A percentile compares a stretch with the other conserved stretches of the same genome.
phyloP scores from a whole-genome alignment of 2,888 invertebrate species.

The Cyclophora punctaria region DNA sequence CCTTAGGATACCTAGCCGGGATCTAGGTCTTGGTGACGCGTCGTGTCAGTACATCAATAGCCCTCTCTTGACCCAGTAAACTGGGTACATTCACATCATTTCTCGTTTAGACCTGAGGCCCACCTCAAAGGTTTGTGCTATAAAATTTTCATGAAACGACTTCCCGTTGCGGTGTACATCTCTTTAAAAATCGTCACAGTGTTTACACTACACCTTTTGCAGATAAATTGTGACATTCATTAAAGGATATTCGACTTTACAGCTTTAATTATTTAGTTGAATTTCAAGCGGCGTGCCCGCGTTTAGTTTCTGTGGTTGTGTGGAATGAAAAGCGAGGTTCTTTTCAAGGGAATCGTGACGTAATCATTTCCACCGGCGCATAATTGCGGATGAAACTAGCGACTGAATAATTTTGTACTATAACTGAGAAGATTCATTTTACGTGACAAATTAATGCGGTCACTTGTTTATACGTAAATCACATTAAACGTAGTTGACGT shows the following conservation, averaged over 20 bases:
- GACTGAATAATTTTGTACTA: slow-evolving; percentile 29
- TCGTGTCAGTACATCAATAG: slow-evolving; percentile 47
- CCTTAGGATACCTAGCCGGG: slow-evolving; percentile 31
- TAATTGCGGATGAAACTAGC: slow-evolving; percentile 39
- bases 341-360: slow-evolving; percentile 35
- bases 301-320: slow-evolving; percentile 21
- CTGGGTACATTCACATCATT: slow-evolving; percentile 52
- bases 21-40: slow-evolving; percentile 35
- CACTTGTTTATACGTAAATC: background rate
- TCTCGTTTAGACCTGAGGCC: slow-evolving; percentile 41
- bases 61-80: slow-evolving; percentile 54
- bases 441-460: slow-evolving; percentile 1
- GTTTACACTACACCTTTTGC: slow-evolving; percentile 29
- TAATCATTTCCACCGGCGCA: slow-evolving; percentile 36
- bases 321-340: slow-evolving; percentile 32
- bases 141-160: slow-evolving; percentile 55
- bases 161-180: slow-evolving; percentile 31
- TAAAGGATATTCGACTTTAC: slow-evolving; percentile 28
- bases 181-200: slow-evolving; percentile 41
- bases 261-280: slow-evolving; percentile 18
- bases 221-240: slow-evolving; percentile 19
- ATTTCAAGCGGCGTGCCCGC: slow-evolving; percentile 13
- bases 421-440: slow-evolving; percentile 12
- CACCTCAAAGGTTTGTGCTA: slow-evolving; percentile 46
- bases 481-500: background rate